Base-by-base conservation (phyloP, 2,888 invertebrate species). In the Cephalotes varians region DNA sequence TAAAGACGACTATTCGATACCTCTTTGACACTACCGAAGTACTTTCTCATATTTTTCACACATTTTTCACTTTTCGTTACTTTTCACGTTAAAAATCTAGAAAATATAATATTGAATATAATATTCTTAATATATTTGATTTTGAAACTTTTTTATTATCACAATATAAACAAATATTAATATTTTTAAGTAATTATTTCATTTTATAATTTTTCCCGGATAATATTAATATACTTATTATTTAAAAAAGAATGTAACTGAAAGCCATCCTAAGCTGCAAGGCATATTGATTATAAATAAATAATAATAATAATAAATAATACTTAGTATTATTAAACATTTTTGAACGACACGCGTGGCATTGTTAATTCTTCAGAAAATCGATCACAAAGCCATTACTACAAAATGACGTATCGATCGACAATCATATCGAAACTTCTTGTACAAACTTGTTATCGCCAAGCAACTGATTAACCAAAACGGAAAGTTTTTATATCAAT, bases 401-500 rank as follows among this genome's bases (percentile, higher is more conserved):
- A 4, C 40, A 18, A 58, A 58, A 15, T 28, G 7, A 62, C 2
- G 4, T 34, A 9, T 73, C 28, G 15, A n/a, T 72, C 28, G 15
- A n/a, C 58, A 58, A 58, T 28, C 40, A 25, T 34, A 49, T 40
- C 58, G 7, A 37, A 58, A 2, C 15, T 54, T 54, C 37, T 73
- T n/a, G 15, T 62, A 15, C 31, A 31, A 58, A 28, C 37, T 60
- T n/a, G n/a, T 72, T 72, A 60, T 73, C 40, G 3, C 9, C 1
- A 15, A 40, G 40, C 28, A 10, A n/a, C 0, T 72, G 72, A 71
- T 40, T 28, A 28, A 12, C n/a, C 15, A 7, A 40, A 58, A 28
- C 5, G 28, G 28, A 31, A 72, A 72, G 2, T 58, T 73, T 34
- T 9, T 44, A 12, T 44, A 44, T 73, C 15, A 28, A 56, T 72